These are phyloP conservation scores for Lichenostomus cassidix DNA, from an alignment of 2,113 vertebrate genomes.

Conservation along the genomic window DNA sequence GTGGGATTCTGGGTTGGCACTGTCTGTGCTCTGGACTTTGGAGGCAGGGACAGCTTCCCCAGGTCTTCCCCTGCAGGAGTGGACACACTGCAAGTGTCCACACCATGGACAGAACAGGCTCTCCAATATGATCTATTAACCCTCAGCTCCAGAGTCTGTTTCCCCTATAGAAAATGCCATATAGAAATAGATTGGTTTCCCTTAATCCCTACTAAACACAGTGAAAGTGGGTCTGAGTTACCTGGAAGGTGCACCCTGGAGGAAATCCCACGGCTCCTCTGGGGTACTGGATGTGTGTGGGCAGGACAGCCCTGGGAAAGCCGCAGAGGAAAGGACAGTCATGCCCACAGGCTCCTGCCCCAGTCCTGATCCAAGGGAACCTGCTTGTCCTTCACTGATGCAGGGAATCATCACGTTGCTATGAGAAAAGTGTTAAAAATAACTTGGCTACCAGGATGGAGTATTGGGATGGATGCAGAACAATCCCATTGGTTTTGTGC, in stretches of 20 bases:
- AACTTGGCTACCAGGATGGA: not conserved
- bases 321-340: rapidly evolving
- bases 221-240: rapidly evolving
- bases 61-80: not conserved
- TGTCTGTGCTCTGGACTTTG: not conserved
- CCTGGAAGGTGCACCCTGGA: too few species aligned
- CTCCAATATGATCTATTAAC: not conserved
- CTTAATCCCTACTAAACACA: not conserved
- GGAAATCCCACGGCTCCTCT: not conserved
- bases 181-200: not conserved
- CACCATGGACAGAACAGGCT: rapidly evolving
- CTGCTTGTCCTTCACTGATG: not conserved
- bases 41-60: not conserved
- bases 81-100: not conserved
- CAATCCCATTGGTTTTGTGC: not conserved
- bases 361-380: not conserved
- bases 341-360: not conserved
- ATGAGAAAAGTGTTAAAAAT: not conserved
- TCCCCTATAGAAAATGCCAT: not conserved
- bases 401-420: not conserved
- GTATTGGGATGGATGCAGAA: not conserved
- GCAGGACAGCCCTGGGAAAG: not conserved
- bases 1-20: rapidly evolving
- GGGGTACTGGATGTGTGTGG: not conserved
- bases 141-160: not conserved